Percentiles rank a stretch among this genome's conserved stretches.
These are phyloP conservation scores for Latrodectus geometricus DNA, from an alignment of 1,140 invertebrate genomes.

Conservation along the genomic window DNA sequence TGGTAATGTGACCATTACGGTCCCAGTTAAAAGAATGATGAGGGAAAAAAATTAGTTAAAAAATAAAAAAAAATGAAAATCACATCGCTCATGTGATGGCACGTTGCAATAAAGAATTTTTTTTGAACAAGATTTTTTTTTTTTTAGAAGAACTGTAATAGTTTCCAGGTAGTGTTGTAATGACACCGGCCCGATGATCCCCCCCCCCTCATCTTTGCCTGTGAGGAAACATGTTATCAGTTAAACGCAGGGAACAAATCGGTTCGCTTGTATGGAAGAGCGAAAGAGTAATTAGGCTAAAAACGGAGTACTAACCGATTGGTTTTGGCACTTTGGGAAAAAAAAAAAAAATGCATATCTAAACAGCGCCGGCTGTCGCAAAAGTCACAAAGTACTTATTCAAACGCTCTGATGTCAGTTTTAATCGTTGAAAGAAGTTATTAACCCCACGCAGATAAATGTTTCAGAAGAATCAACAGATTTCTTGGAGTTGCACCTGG, in stretches of 20 bases:
- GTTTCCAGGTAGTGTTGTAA: slow-evolving; percentile 11
- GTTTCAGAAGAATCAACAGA: background rate
- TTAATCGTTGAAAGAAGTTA: background rate
- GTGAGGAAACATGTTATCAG: slow-evolving; percentile 4
- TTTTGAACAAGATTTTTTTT: background rate
- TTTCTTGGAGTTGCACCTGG: background rate
- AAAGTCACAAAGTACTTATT: background rate
- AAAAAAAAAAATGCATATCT: background rate
- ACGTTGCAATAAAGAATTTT: background rate
- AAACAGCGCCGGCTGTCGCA: background rate
- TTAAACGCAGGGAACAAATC: background rate
- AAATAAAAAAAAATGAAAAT: background rate
- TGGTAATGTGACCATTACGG: background rate
- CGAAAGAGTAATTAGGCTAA: background rate
- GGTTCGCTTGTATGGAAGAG: background rate
- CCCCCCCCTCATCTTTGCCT: background rate
- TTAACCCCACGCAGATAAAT: background rate
- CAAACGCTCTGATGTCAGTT: background rate
- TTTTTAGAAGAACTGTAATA: background rate
- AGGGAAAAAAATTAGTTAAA: background rate
- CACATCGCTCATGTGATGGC: background rate
- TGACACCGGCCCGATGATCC: background rate
- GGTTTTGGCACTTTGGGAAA: background rate
- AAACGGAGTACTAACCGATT: background rate
- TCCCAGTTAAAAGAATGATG: background rate